These are phyloP conservation scores for Drosophila stalkeri DNA, from an alignment of 2,888 invertebrate species.

Conservation along the genomic window DNA sequence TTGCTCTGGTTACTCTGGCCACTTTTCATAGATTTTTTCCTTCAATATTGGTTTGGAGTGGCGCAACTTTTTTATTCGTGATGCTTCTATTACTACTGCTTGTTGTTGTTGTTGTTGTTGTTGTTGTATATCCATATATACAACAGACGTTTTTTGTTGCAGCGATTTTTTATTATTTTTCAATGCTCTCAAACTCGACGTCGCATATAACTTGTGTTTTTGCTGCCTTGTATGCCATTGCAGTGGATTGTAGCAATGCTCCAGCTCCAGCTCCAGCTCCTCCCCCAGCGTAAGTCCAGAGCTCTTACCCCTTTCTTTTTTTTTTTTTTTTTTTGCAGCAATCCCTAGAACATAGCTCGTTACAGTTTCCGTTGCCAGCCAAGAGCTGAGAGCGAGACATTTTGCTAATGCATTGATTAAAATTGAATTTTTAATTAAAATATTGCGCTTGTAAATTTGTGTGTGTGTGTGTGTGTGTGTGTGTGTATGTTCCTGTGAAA, in stretches of 20 bases:
- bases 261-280: neutral
- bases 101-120: slow-evolving; percentile 30
- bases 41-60: slow-evolving; percentile 81
- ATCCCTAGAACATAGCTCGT: slow-evolving; percentile 39
- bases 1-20: slow-evolving; percentile 62
- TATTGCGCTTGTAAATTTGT: slow-evolving; percentile 63
- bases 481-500: slow-evolving; percentile 22
- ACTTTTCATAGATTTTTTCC: slow-evolving; percentile 83
- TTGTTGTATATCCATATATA: slow-evolving; percentile 48
- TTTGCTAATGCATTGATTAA: slow-evolving; percentile 84
- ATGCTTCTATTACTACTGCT: slow-evolving; percentile 20
- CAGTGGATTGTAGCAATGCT: slow-evolving; percentile 35
- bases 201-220: slow-evolving; percentile 80
- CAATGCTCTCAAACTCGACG: slow-evolving; percentile 78
- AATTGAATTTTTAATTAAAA: slow-evolving; percentile 85
- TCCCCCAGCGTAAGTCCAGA: neutral
- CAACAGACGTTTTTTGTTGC: slow-evolving; percentile 55
- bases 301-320: slow-evolving; percentile 11
- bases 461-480: slow-evolving; percentile 18
- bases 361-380: slow-evolving; percentile 54
- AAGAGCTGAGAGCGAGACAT: slow-evolving; percentile 79
- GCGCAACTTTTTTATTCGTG: slow-evolving; percentile 57
- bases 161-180: slow-evolving; percentile 77
- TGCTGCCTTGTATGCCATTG: slow-evolving; percentile 43
- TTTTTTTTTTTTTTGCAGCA: neutral